Conservation (phyloP, 2,797 vertebrate species). For the Macropus fuliginosus region DNA sequence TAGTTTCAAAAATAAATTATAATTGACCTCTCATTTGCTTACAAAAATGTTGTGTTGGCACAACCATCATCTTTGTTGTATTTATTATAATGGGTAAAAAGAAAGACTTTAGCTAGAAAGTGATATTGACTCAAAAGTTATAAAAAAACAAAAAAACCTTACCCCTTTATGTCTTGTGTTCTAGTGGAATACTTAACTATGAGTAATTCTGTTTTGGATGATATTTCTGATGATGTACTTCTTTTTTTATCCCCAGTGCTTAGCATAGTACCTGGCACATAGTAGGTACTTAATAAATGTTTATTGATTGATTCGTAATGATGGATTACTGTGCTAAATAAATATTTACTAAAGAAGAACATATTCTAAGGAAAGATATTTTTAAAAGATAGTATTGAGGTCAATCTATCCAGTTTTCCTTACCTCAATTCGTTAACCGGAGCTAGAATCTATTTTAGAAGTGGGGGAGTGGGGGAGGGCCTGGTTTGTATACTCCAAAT, state of each 20-base stretch:
- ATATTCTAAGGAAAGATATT: constrained; percentile 13
- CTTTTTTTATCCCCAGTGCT: background rate
- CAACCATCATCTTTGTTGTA: background rate
- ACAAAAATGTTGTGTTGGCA: constrained; percentile 36
- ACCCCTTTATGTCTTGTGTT: constrained; percentile 62
- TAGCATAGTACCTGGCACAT: background rate
- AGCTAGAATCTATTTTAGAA: background rate
- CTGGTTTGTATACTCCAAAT: background rate
- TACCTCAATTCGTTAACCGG: constrained; percentile 12
- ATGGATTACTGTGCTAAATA: constrained; percentile 40
- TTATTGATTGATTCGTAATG: constrained; percentile 42
- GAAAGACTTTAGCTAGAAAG: background rate
- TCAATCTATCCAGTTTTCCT: constrained; percentile 9
- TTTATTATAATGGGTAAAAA: background rate
- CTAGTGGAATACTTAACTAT: constrained; percentile 67
- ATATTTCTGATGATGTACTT: background rate
- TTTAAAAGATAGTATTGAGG: constrained; percentile 21
- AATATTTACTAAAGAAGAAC: constrained; percentile 52
- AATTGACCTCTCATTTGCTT: constrained; percentile 57
- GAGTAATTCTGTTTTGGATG: constrained; percentile 74
- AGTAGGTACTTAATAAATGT: background rate
- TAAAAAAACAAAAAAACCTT: constrained; percentile 49
- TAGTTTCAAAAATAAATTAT: constrained; percentile 70
- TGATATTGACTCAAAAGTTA: constrained; percentile 57
- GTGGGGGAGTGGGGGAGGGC: too few species aligned